phyloP scores from a whole-genome alignment of 2,888 invertebrate species.

The Pollenia griseotomentosa region DNA sequence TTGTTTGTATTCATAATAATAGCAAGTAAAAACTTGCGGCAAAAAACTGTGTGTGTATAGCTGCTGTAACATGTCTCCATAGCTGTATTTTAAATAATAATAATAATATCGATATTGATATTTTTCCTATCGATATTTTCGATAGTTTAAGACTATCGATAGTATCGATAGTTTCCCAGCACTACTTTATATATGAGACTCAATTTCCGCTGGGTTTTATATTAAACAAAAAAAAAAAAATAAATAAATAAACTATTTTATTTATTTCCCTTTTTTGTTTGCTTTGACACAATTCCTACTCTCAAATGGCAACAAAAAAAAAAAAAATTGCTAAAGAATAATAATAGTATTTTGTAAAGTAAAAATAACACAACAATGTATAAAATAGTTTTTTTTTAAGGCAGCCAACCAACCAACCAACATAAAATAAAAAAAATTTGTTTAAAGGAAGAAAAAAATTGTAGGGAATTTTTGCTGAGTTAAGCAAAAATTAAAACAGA shows the following conservation, averaged over 20 bases:
- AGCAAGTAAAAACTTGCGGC: too few species aligned
- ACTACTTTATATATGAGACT: constrained; percentile 51
- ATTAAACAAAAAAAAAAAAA: constrained; percentile 40
- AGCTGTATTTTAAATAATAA: too few species aligned
- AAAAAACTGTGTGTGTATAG: too few species aligned
- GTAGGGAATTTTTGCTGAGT: constrained; percentile 54
- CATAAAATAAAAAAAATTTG: constrained; percentile 34
- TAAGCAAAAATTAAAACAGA: constrained; percentile 50
- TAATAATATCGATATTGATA: too few species aligned
- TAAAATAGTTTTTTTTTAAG: constrained; percentile 36
- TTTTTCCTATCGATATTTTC: too few species aligned
- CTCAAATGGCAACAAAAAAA: constrained; percentile 21
- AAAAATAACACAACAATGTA: constrained; percentile 52
- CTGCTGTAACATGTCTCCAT: too few species aligned
- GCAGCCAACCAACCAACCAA: constrained; percentile 10
- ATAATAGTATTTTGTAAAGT: constrained; percentile 50
- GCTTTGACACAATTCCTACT: constrained; percentile 61
- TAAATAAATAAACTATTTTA: constrained; percentile 38
- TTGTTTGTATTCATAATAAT: too few species aligned
- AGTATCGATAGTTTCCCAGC: too few species aligned
- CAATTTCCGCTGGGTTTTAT: constrained; percentile 55
- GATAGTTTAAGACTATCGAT: too few species aligned
- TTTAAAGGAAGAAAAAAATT: constrained; percentile 7
- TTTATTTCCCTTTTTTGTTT: constrained; percentile 55
- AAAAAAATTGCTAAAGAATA: constrained; percentile 24